Conservation (phyloP, 92 coral and sea anemone genomes). For the Epizoanthus rinbou region DNA sequence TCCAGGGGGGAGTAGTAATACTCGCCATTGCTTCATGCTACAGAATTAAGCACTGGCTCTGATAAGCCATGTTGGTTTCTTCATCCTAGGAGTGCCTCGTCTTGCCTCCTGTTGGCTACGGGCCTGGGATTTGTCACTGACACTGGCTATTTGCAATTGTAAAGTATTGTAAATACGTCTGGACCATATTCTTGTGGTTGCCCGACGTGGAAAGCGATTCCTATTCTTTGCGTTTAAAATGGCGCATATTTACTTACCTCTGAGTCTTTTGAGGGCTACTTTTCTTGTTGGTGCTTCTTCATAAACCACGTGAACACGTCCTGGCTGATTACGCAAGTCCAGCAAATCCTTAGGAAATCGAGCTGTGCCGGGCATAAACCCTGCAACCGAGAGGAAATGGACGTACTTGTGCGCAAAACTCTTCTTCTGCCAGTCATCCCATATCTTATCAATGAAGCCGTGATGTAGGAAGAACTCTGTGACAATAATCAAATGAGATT, state of each 20-base stretch:
- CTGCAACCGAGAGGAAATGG: conserved; percentile 15
- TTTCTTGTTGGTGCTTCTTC: neutral
- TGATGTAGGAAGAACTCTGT: conserved; percentile 51
- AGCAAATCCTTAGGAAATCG: conserved; percentile 33
- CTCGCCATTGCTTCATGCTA: too few relatives aligned
- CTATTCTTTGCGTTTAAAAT: too few relatives aligned
- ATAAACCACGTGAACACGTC: conserved; percentile 47
- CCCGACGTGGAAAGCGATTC: too few relatives aligned
- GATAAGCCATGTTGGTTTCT: too few relatives aligned
- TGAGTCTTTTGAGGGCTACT: neutral
- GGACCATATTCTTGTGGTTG: too few relatives aligned
- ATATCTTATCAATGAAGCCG: conserved; percentile 44
- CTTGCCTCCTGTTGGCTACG: too few relatives aligned
- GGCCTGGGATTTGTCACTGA: too few relatives aligned
- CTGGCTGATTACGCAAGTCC: conserved; percentile 47
- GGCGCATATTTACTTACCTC: neutral
- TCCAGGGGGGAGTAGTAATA: too few relatives aligned
- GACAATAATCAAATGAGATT: neutral
- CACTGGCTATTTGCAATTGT: too few relatives aligned
- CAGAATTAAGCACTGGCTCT: too few relatives aligned
- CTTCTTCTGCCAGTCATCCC: conserved; percentile 52
- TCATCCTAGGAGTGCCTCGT: too few relatives aligned
- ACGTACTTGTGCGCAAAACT: conserved; percentile 20
- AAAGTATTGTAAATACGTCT: too few relatives aligned
- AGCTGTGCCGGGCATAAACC: conserved; percentile 14